Percentiles rank a stretch among this genome's conserved stretches.
Evolutionary conservation across 2,797 vertebrate species (phyloP).

Genomic region (Moxostoma hubbsi): DNA sequence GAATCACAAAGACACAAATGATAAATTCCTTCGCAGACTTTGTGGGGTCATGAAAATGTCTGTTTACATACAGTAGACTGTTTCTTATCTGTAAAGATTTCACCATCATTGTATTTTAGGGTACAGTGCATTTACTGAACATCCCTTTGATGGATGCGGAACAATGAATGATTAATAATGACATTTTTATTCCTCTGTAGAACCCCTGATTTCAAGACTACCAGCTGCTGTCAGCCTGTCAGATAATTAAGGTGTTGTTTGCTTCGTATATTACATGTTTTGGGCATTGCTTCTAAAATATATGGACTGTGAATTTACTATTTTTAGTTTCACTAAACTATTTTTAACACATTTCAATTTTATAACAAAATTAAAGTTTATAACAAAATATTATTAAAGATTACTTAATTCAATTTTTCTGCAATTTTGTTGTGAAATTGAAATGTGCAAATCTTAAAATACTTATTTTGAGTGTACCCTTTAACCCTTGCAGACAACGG

Average conservation of each 20-base stretch:
- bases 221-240: background rate
- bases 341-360: no score
- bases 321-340: background rate
- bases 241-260: background rate
- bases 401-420: no score
- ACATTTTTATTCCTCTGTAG: slow-evolving; percentile 43
- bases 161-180: slow-evolving; percentile 37
- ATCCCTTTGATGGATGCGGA: background rate
- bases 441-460: no score
- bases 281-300: slow-evolving; percentile 26
- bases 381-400: no score
- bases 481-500: no score
- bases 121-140: background rate
- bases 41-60: slow-evolving; percentile 29
- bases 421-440: no score
- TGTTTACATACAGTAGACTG: slow-evolving; percentile 8
- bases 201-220: slow-evolving; percentile 3
- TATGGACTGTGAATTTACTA: slow-evolving; percentile 44
- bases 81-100: slow-evolving; percentile 5
- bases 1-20: background rate
- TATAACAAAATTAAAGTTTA: no score
- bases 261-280: slow-evolving; percentile 10
- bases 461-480: no score
- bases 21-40: slow-evolving; percentile 13
- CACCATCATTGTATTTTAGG: no score